Conservation (phyloP, 2,888 invertebrate genomes). For the Coremacera marginata region DNA sequence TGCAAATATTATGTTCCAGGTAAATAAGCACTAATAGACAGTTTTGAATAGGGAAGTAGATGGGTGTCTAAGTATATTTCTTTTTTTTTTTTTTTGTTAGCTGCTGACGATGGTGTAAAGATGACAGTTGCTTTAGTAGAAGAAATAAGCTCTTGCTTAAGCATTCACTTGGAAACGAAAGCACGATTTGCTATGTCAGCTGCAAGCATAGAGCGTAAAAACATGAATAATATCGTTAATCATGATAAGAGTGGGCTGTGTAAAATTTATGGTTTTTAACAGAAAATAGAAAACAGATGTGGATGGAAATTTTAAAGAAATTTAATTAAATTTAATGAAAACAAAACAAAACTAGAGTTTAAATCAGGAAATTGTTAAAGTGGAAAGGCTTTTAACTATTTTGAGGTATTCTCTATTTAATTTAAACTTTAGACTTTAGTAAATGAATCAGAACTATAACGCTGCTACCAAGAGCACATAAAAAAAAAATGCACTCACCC, state of each 20-base stretch:
- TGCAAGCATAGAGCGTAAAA: background rate
- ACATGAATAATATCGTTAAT: background rate
- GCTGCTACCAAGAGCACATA: background rate
- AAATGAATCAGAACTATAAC: background rate
- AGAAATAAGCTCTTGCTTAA: background rate
- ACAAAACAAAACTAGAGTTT: too few species aligned
- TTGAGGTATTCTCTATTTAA: background rate
- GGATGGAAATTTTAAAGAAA: too few species aligned
- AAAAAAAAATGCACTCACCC: background rate
- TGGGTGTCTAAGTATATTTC: background rate
- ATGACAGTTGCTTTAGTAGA: background rate
- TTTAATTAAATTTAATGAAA: too few species aligned
- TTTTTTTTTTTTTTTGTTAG: too few species aligned
- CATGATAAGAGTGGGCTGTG: background rate
- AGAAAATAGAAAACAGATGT: too few species aligned
- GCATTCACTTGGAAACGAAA: constrained; percentile 21
- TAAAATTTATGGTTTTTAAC: too few species aligned
- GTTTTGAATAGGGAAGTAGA: background rate
- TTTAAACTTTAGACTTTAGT: background rate
- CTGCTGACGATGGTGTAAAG: background rate
- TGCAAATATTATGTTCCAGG: constrained; percentile 22
- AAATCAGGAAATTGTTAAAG: too few species aligned
- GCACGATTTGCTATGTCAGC: constrained; percentile 9
- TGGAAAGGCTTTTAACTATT: too few species aligned
- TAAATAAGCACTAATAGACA: background rate